Evolutionary conservation across 2,888 invertebrate species (phyloP).

Genomic region (Atethmia centrago): DNA sequence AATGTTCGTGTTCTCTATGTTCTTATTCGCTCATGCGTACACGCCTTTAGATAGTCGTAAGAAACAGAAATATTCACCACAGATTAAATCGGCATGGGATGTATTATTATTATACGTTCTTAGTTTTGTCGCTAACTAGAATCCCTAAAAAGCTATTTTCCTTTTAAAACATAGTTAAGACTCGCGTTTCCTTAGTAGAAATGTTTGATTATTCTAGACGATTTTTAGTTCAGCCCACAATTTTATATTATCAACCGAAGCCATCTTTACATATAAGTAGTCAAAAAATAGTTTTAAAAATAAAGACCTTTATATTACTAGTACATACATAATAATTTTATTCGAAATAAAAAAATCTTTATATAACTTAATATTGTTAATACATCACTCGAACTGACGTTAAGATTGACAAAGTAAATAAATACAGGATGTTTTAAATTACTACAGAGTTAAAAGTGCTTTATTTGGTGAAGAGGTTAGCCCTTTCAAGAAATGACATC

Average conservation of each 20-base stretch:
- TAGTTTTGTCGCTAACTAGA: not conserved
- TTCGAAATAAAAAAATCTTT: conserved; percentile 74
- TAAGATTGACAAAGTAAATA: conserved; percentile 27
- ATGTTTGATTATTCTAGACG: not conserved
- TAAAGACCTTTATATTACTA: conserved; percentile 69
- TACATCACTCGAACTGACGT: conserved; percentile 71
- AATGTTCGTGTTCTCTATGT: not conserved
- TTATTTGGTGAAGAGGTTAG: not conserved
- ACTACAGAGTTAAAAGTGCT: not conserved
- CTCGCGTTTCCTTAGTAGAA: not conserved
- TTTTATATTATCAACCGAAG: conserved; percentile 58
- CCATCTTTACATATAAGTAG: conserved; percentile 56
- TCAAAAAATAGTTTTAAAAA: conserved; percentile 73
- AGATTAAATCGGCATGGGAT: too few species aligned
- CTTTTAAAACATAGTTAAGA: not conserved
- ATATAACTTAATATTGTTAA: conserved; percentile 75
- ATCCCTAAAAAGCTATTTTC: not conserved
- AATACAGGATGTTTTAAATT: not conserved
- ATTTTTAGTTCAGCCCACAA: conserved; percentile 19
- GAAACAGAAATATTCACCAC: too few species aligned
- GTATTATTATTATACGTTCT: too few species aligned
- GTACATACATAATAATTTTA: conserved; percentile 70
- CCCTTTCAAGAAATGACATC: not conserved
- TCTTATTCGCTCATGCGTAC: not conserved
- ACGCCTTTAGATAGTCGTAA: too few species aligned